A percentile compares a stretch with the other conserved stretches of the same genome.
Evolutionary conservation across 2,113 vertebrate genomes (phyloP).

Genomic region (Osmerus eperlanus): DNA sequence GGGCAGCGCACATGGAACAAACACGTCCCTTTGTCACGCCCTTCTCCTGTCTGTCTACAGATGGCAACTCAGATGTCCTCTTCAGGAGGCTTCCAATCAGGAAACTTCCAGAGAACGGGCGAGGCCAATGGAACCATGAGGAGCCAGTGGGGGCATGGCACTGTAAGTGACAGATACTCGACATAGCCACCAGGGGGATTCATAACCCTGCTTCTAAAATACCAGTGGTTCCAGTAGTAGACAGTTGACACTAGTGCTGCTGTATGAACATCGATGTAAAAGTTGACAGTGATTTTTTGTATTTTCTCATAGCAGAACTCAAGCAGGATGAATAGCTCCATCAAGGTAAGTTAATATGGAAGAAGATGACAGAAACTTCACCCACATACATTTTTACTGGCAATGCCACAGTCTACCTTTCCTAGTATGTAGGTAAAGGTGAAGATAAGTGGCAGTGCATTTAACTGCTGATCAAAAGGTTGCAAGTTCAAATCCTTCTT

Average conservation of each 20-base stretch:
- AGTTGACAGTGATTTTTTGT: not conserved
- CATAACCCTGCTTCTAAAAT: not conserved
- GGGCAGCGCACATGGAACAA: not conserved
- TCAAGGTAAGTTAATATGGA: slow-evolving; percentile 30
- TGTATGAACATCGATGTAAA: too few species aligned
- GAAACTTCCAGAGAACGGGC: not conserved
- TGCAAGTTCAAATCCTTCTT: not conserved
- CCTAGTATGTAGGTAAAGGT: too few species aligned
- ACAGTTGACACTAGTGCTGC: too few species aligned
- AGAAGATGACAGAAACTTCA: not conserved
- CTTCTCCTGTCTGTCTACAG: not conserved
- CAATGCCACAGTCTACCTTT: too few species aligned
- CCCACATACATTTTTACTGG: too few species aligned
- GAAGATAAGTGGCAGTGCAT: too few species aligned
- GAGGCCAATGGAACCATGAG: slow-evolving; percentile 1
- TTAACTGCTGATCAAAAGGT: not conserved
- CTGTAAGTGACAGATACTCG: slow-evolving; percentile 41
- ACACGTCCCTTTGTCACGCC: not conserved
- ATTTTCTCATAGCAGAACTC: slow-evolving; percentile 26
- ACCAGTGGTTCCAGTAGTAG: not conserved
- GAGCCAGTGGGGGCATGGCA: slow-evolving; percentile 7
- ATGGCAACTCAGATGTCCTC: not conserved
- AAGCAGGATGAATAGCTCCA: not conserved
- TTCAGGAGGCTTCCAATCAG: not conserved
- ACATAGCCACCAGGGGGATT: not conserved